phyloP scores from a whole-genome alignment of 1,140 invertebrate species.

The Antheraea mylitta region DNA sequence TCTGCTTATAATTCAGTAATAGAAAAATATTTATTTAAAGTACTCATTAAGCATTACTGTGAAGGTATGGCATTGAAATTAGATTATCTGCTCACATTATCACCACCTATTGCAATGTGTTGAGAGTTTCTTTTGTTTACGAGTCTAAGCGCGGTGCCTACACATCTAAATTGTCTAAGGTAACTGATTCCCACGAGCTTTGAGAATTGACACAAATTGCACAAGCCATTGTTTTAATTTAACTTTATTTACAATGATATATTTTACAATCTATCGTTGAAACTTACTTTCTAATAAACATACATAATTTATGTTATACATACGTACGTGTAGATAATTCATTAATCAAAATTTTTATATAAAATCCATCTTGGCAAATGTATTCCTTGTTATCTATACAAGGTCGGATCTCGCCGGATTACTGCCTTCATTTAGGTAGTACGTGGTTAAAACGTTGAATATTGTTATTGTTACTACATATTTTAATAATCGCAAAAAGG shows the following conservation, averaged over 20 bases:
- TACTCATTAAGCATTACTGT: too few relatives aligned
- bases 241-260: conserved; percentile 75
- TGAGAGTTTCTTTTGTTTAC: conserved; percentile 26
- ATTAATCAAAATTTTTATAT: conserved; percentile 2
- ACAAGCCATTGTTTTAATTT: conserved; percentile 57
- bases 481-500: not conserved
- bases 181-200: conserved; percentile 42
- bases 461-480: not conserved
- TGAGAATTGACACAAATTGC: conserved; percentile 42
- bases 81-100: conserved; percentile 7
- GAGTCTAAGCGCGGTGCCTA: conserved; percentile 25
- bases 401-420: too few relatives aligned
- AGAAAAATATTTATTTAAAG: too few relatives aligned
- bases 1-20: too few relatives aligned
- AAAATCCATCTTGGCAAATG: conserved; percentile 14
- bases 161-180: conserved; percentile 31
- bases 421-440: too few relatives aligned
- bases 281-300: conserved; percentile 60
- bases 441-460: not conserved
- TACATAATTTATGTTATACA: conserved; percentile 27
- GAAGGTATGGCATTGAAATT: conserved; percentile 11
- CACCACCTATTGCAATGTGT: conserved; percentile 16
- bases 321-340: conserved; percentile 34
- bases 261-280: conserved; percentile 68
- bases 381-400: not conserved